Evolutionary conservation across 2,113 vertebrate species (phyloP), one percentile per base, ranked within the genome.

Genomic region (Apaloderma vittatum): DNA sequence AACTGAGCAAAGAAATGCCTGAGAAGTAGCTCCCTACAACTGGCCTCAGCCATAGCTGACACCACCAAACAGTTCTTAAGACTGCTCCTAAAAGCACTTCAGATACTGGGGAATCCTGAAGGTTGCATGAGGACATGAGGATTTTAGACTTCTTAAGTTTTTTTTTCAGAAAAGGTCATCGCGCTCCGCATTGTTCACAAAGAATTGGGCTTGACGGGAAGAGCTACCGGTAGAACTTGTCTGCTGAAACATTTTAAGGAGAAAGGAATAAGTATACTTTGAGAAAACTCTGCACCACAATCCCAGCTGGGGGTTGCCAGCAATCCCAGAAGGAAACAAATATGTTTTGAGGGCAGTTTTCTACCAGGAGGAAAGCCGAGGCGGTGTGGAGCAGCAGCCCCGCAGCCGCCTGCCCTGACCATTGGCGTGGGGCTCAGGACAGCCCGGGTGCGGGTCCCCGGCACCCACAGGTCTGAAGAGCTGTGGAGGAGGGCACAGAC

Each of bases 101-200:
- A 58, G 62, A 21, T 40, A 17, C 22, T 37, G 48, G 52, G 49
- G 46, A 66, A 54, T 58, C 78, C 61, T 59, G 36, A 23, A 75
- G 24, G 36, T 18, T 83, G 58, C 61, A 37, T 24, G 40, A 79
- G 88, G 26, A 52, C 27, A 3, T 13, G 57, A 55, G 26, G 46
- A 37, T 80, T 94, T 88, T 48, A 81, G 63, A 32, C 2, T 3
- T 70, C 19, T 7, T 37, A 18, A 23, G 32, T 24, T 17, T 51
- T 24, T 17, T 51, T 88, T 79, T 72, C 51, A 32, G 71, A 66
- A 80, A 58, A 61, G 29, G 11, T 26, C 45, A 37, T 52, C 2
- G 1, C 0, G 2, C 32, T 67, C 43, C 12, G 2, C 0, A 0
- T 49, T 40, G 7, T 34, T 65, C 21, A 5, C 51, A 30, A 32